Base-by-base conservation (phyloP, 2,113 vertebrate genomes). In the Anser cygnoides region DNA sequence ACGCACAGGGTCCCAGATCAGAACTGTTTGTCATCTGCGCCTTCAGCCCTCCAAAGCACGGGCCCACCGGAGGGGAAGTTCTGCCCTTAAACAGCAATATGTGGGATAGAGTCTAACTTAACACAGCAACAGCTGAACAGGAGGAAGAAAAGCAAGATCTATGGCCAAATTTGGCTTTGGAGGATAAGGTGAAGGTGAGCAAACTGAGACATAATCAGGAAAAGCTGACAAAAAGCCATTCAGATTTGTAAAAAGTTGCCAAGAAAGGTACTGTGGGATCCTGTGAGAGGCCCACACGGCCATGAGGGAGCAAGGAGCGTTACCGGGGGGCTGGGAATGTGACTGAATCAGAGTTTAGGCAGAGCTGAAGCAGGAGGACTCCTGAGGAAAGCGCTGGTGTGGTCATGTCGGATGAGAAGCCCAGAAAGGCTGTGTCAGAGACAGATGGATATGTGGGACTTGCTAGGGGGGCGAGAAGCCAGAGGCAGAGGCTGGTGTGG, bases 401-500 rank as follows among this genome's bases (percentile, higher is more conserved):
- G 57, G 28, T 2, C 0, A 4, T 18, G 35, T 57, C n/a, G 52
- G 25, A 82, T 0, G 1, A 84, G 70, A 17, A 35, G 68, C 77
- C 55, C 39, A 23, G 39, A 68, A 62, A 39, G 54, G 54, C 15
- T 43, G 58, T 59, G 49, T 26, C 59, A 77, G 76, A 3, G 1
- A 46, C 63, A 72, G 28, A 50, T 37, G 29, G 44, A 72, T 29
- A 33, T 19, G 21, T 18, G 31, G 72, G 8, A 50, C 65, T 9
- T 59, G 41, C 12, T 44, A 83, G 19, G 0, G 0, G 0, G 57
- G 46, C 65, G 7, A 76, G 77, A 39, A 75, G 77, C 39, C 77
- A 89, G 57, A 84, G 66, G 52, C 4, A 1, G 46, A 86, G 82
- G 63, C 63, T 86, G 29, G 3, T 55, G n/a, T 46, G 76, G 59